Evolutionary conservation across 2,113 vertebrate genomes (phyloP), one percentile per base, ranked within the genome.

Genomic region (Vicugna pacos): DNA sequence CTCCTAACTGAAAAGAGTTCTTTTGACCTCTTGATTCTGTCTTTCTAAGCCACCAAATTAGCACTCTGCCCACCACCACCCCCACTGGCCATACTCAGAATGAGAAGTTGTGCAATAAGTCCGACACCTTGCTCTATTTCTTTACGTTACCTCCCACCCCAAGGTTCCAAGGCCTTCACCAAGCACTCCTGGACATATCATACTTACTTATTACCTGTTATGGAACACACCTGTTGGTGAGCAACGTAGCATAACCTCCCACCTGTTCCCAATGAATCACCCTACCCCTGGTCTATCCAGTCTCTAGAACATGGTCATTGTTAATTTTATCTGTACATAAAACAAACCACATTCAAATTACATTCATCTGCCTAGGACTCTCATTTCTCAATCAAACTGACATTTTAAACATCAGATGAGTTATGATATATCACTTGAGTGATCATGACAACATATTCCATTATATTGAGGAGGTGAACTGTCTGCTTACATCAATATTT

Each of bases 331-430:
- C 65, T 83, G 17, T 85, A 70, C 11, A 84, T 79, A 96, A 79
- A 89, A 32, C 72, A 92, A 94, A 88, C 16, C 6, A 19, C 84
- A 96, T 84, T 95, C 84, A 91, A 84, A 73, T 88, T 26, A 60
- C 46, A 72, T 90, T 60, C 52, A 84, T 84, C 52, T 96, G 48
- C 16, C 50, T 48, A 96, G 20, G 42, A 88, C 60, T 89, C 62
- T 83, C 79, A 92, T 79, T 96, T 95, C 28, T 96, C 94, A 94
- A 92, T 94, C 73, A 97, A 93, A 94, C 58, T 95, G 91, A 96
- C 52, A 94, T 85, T 88, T 92, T 92, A 96, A 91, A 94, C 89
- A 77, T 95, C 94, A 97, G 60, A 91, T 90, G 82, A 96, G n/a
- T 89, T 93, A 86, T 46, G 67, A 67, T 88, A 52, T 89, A 89